Evolutionary conservation across 2,797 vertebrate genomes (phyloP).

Genomic region (Tangara arthus): DNA sequence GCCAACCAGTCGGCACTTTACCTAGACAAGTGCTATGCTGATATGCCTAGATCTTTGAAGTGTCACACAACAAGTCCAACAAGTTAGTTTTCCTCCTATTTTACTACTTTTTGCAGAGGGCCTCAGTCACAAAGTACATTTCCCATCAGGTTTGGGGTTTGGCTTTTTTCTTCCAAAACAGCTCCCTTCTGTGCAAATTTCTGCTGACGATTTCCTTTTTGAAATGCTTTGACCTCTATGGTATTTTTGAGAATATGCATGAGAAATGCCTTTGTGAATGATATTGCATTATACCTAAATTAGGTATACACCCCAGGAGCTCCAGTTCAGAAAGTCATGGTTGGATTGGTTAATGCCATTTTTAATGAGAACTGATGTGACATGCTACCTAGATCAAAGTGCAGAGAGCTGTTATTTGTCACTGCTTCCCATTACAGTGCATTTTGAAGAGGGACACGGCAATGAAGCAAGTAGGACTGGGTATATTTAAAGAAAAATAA

Average conservation of each 20-base stretch:
- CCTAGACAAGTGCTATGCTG: slow-evolving; percentile 8
- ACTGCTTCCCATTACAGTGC: background rate
- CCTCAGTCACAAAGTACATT: background rate
- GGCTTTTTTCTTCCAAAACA: background rate
- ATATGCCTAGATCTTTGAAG: slow-evolving; percentile 45
- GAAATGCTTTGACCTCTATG: background rate
- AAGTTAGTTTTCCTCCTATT: slow-evolving; percentile 32
- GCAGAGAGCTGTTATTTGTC: background rate
- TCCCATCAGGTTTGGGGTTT: background rate
- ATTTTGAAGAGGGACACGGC: background rate
- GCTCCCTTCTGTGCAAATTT: background rate
- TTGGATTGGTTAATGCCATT: background rate
- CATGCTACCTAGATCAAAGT: slow-evolving; percentile 25
- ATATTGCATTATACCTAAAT: background rate
- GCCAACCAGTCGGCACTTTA: background rate
- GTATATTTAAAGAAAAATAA: background rate
- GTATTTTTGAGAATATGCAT: background rate
- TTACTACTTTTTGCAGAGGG: background rate
- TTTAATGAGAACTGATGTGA: slow-evolving; percentile 29
- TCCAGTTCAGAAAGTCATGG: slow-evolving; percentile 27
- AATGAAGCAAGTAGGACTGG: background rate
- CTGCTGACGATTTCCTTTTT: background rate
- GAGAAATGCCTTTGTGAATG: background rate
- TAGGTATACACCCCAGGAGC: background rate
- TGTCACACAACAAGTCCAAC: slow-evolving; percentile 41